Percentiles rank a stretch among this genome's conserved stretches.
Conservation (phyloP, 2,113 vertebrate species). For the Gulo gulo region DNA sequence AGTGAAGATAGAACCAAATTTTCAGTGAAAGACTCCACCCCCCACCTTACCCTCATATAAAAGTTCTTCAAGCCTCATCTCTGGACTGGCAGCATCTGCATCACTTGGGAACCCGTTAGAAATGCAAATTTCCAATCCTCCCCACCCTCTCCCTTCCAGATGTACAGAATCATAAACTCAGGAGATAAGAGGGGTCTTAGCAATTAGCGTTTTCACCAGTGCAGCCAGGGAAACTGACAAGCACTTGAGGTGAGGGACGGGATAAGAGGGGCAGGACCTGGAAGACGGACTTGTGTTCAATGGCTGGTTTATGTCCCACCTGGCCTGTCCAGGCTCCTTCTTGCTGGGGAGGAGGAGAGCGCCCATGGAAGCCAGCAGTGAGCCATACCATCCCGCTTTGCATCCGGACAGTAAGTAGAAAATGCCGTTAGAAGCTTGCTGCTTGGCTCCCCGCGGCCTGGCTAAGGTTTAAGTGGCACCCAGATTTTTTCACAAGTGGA, state of each 20-base stretch:
- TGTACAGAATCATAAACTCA: background rate
- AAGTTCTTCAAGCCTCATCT: background rate
- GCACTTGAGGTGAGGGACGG: background rate
- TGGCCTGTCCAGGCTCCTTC: background rate
- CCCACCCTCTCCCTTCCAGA: background rate
- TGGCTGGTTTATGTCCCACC: background rate
- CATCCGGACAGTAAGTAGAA: background rate
- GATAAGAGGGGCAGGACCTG: background rate
- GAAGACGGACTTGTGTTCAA: background rate
- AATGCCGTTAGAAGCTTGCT: background rate
- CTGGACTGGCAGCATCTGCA: background rate
- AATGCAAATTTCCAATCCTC: background rate
- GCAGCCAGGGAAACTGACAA: no score
- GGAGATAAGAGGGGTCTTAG: background rate
- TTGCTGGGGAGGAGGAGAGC: no score
- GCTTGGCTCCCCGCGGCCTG: background rate
- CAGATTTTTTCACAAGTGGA: constrained; percentile 28
- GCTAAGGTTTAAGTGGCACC: constrained; percentile 44
- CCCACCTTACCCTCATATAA: background rate
- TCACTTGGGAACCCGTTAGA: background rate
- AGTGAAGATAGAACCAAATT: background rate
- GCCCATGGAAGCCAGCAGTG: background rate
- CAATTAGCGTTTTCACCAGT: background rate
- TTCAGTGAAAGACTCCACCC: background rate
- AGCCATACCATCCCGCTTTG: background rate